phyloP scores from a whole-genome alignment of 2,888 invertebrate species.

The Pammene aurita region DNA sequence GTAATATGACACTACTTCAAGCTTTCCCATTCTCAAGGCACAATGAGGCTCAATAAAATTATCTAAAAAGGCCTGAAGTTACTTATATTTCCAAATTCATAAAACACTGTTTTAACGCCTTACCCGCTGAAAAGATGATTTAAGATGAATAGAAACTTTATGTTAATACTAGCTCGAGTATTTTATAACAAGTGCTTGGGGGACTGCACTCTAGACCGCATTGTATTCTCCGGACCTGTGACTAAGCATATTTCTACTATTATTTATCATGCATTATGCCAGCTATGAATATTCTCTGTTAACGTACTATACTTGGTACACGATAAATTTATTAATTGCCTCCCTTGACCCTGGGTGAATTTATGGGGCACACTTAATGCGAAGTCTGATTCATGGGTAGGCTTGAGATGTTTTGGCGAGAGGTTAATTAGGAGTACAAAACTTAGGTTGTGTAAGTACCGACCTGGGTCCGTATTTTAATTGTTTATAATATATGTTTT shows the following conservation, averaged over 20 bases:
- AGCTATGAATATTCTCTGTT: slow-evolving; percentile 78
- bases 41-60: background rate
- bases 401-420: slow-evolving; percentile 36
- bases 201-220: slow-evolving; percentile 46
- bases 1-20: background rate
- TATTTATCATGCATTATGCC: slow-evolving; percentile 75
- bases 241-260: slow-evolving; percentile 70
- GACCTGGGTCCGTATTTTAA: background rate
- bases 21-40: background rate
- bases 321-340: slow-evolving; percentile 42
- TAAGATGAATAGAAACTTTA: background rate
- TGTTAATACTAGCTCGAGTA: background rate
- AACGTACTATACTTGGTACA: slow-evolving; percentile 54
- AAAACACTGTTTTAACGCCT: background rate
- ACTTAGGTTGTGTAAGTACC: slow-evolving; percentile 2
- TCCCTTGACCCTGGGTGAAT: slow-evolving; percentile 35
- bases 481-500: background rate
- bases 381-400: slow-evolving; percentile 34
- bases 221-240: slow-evolving; percentile 60
- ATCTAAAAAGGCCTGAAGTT: background rate
- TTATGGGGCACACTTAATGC: slow-evolving; percentile 37
- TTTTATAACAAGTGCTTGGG: slow-evolving; percentile 15
- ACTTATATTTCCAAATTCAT: background rate
- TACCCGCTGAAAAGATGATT: background rate
- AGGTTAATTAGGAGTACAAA: slow-evolving; percentile 35